These are phyloP conservation scores for Phyllostomus hastatus DNA, from an alignment of 2,113 vertebrate genomes.

Conservation along the genomic window DNA sequence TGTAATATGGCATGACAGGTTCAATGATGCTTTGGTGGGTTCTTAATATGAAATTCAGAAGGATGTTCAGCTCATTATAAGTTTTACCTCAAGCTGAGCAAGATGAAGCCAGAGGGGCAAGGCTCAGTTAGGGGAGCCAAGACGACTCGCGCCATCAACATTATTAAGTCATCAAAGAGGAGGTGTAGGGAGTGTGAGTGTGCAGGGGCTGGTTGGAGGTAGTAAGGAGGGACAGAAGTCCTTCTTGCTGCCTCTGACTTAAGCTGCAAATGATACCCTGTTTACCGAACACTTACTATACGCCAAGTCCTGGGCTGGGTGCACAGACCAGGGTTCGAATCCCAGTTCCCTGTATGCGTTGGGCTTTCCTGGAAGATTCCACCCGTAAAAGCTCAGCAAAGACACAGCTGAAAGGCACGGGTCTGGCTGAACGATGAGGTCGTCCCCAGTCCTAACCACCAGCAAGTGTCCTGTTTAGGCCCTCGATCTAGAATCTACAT, in stretches of 20 bases:
- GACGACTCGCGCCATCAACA: not conserved
- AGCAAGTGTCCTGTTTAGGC: not conserved
- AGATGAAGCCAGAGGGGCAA: not conserved
- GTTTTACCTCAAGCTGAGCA: not conserved
- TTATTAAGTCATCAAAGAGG: not conserved
- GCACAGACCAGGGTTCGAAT: not conserved
- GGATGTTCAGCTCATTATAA: not conserved
- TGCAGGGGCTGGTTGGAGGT: fast-evolving
- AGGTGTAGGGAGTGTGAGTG: not conserved
- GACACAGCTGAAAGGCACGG: not conserved
- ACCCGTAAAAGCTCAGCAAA: not conserved
- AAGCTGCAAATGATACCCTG: not conserved
- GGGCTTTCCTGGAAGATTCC: not conserved
- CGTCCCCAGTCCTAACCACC: not conserved
- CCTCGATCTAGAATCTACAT: not conserved
- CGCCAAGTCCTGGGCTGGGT: not conserved
- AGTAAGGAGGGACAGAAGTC: not conserved
- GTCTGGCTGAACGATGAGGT: not conserved
- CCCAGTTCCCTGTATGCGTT: not conserved
- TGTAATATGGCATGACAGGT: conserved; percentile 74
- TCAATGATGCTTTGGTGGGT: conserved; percentile 58
- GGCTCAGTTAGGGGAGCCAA: not conserved
- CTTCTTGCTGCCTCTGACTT: not conserved
- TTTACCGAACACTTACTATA: not conserved
- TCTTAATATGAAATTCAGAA: conserved; percentile 53